Conservation (phyloP, 30 jellyfish, hydroid and myxozoan genomes). For the Turritopsis dohrnii region DNA sequence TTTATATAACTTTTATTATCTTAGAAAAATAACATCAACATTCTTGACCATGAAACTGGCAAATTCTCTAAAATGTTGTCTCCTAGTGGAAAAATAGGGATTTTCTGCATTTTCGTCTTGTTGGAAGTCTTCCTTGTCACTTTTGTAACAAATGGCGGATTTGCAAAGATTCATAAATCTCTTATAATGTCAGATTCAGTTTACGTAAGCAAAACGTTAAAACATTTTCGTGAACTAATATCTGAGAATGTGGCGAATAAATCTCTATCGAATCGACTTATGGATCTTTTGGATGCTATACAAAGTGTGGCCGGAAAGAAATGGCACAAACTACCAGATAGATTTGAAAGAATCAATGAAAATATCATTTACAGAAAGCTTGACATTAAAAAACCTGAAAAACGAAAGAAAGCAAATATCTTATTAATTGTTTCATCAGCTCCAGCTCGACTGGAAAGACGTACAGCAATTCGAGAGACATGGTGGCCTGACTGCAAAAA, state of each 20-base stretch:
- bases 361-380: background rate
- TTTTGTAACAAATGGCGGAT: background rate
- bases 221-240: background rate
- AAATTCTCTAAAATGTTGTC: background rate
- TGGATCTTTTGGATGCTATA: background rate
- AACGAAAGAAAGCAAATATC: background rate
- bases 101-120: background rate
- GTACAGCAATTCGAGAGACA: constrained; percentile 33
- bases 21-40: too few relatives aligned
- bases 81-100: background rate
- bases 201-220: background rate
- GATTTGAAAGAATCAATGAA: constrained; percentile 1
- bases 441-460: constrained; percentile 33
- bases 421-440: constrained; percentile 28
- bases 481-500: constrained; percentile 36
- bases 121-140: background rate
- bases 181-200: background rate
- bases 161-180: background rate
- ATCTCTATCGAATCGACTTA: background rate
- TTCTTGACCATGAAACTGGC: background rate
- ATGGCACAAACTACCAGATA: constrained; percentile 8
- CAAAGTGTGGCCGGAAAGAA: background rate
- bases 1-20: too few relatives aligned
- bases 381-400: background rate
- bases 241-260: background rate